Conservation (phyloP, 2,113 vertebrate species). For the Solea solea region DNA sequence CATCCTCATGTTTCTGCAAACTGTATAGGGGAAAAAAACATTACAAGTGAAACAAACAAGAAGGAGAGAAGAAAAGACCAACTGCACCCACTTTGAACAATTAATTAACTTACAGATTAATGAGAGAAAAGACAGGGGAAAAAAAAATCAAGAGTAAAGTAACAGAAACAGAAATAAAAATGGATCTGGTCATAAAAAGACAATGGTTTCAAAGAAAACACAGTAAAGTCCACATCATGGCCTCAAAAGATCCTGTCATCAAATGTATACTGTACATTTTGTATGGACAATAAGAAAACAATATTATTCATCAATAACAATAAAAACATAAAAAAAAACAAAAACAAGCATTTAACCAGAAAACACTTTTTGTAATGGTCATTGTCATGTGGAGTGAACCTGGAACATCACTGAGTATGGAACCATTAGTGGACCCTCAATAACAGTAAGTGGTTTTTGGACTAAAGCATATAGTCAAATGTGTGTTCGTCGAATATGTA, state of each 20-base stretch:
- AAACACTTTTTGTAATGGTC: conserved; percentile 8
- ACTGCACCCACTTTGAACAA: background rate
- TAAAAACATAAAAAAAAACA: background rate
- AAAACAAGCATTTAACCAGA: background rate
- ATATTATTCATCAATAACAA: background rate
- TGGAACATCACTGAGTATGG: conserved; percentile 12
- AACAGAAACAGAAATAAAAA: conserved; percentile 11
- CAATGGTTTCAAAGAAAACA: conserved; percentile 26
- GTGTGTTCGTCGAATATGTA: no score
- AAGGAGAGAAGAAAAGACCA: conserved; percentile 5
- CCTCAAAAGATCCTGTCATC: conserved; percentile 8
- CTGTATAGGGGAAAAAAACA: background rate
- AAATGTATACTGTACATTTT: conserved; percentile 15
- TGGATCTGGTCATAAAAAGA: background rate
- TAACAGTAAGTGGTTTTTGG: conserved; percentile 10
- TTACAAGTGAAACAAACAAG: background rate
- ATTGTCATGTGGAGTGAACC: conserved; percentile 10
- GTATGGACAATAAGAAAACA: conserved; percentile 2
- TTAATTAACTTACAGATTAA: background rate
- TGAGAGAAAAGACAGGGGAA: background rate
- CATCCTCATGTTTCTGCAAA: conserved; percentile 6
- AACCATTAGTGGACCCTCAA: conserved; percentile 38
- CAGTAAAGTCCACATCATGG: background rate
- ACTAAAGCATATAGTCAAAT: background rate
- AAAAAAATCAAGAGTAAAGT: background rate